Base-by-base conservation (phyloP, 2,797 vertebrate genomes). In the Podarcis lilfordi region DNA sequence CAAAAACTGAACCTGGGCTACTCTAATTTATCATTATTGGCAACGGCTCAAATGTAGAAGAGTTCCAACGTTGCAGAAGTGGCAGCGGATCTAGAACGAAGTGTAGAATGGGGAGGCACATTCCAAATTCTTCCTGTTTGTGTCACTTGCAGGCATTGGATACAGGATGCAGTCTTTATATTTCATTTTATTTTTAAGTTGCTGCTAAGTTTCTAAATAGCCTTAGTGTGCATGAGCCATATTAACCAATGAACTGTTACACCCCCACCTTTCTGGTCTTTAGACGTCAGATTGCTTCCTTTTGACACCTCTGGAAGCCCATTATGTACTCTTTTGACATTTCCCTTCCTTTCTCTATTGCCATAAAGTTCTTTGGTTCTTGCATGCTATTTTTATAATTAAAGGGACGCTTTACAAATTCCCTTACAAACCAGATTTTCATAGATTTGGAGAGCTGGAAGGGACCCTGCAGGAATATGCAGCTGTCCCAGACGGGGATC, bases 271-370 rank as follows among this genome's bases (percentile, higher is more conserved):
- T 11, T 13, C 95, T 87, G 86, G 93, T 87, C 90, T 90, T 94
- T 92, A 92, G 94, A 97, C 90, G 92, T 97, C 96, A 97, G 93
- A 96, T 96, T 96, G 90, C 94, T 97, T 97, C 96, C 97, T 96
- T 80, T 96, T 97, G 93, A 96, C 96, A 96, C 95, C 95, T 97
- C 95, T 94, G 95, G 96, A 95, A 96, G 96, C 91, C 95, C 3
- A 23, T 64, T 50, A 93, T 94, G 95, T 72, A 32, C 85, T 88
- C 50, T 91, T 77, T 32, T 29, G 10, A 11, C 27, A 37, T 35
- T 23, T 15, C 32, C 3, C 50, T 84, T 50, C 93, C 69, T 81
- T 84, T 78, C 88, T 91, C 29, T 55, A 66, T 27, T 21, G 17
- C 80, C 0, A 9, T 80, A 45, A 80, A 64, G 84, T 80, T 78